A percentile compares a stretch with the other conserved stretches of the same genome.
Evolutionary conservation across 2,888 invertebrate genomes (phyloP).

Genomic region (Seira ritae): DNA sequence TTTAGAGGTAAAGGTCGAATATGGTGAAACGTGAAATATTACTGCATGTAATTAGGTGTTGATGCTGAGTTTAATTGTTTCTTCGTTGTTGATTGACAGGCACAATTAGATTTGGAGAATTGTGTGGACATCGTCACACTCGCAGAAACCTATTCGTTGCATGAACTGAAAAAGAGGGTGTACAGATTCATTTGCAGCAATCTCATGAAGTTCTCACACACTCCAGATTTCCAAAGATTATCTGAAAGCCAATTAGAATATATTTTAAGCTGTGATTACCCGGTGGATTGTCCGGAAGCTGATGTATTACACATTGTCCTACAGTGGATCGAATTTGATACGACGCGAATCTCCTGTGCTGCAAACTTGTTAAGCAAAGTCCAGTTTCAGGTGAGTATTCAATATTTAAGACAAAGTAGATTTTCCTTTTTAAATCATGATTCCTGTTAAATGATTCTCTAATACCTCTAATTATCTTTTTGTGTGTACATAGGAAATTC

Average conservation of each 20-base stretch:
- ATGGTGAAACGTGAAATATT: constrained; percentile 4
- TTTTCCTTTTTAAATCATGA: constrained; percentile 11
- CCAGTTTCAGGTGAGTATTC: constrained; percentile 66
- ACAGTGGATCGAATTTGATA: constrained; percentile 79
- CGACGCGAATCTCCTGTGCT: constrained; percentile 70
- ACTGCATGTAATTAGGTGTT: not conserved
- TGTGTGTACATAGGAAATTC: constrained; percentile 66
- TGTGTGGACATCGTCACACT: constrained; percentile 84
- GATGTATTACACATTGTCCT: constrained; percentile 80
- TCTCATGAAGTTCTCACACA: constrained; percentile 79
- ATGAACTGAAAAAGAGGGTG: constrained; percentile 79
- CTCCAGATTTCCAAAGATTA: constrained; percentile 80
- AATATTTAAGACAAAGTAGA: not conserved
- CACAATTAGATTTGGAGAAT: constrained; percentile 83
- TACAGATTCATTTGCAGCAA: constrained; percentile 83
- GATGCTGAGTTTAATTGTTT: constrained; percentile 1
- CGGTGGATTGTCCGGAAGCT: constrained; percentile 82
- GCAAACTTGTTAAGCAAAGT: constrained; percentile 65
- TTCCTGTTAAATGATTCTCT: not conserved
- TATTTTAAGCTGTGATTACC: constrained; percentile 81
- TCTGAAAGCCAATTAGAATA: constrained; percentile 80
- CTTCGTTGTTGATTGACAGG: constrained; percentile 74
- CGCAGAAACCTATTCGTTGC: constrained; percentile 82
- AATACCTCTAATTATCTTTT: not conserved
- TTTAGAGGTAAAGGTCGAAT: constrained; percentile 76